Evolutionary conservation across 2,113 vertebrate genomes (phyloP).

Genomic region (Stigmatopora argus): DNA sequence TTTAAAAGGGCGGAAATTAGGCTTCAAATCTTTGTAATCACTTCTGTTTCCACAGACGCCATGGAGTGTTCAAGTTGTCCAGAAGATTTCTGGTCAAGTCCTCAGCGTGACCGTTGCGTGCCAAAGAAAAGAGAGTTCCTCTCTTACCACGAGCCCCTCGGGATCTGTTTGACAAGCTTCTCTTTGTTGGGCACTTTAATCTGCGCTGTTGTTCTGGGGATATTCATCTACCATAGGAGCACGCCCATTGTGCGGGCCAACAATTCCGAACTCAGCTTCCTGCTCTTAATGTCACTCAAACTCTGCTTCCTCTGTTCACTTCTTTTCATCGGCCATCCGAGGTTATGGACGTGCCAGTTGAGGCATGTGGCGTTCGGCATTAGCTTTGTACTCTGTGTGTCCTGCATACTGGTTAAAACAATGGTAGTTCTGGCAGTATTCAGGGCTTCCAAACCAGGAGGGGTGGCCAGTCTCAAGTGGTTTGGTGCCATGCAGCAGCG

Average conservation of each 20-base stretch:
- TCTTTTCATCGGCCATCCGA: slow-evolving; percentile 59
- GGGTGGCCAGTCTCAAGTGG: slow-evolving; percentile 43
- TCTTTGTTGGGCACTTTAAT: slow-evolving; percentile 50
- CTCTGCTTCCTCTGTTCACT: slow-evolving; percentile 68
- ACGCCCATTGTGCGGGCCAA: slow-evolving; percentile 65
- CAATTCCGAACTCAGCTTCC: slow-evolving; percentile 69
- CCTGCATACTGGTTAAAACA: slow-evolving; percentile 62
- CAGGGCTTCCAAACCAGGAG: slow-evolving; percentile 56
- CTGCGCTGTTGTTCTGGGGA: slow-evolving; percentile 40
- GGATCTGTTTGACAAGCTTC: slow-evolving; percentile 45
- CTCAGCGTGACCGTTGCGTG: slow-evolving; percentile 43
- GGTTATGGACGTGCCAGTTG: slow-evolving; percentile 56
- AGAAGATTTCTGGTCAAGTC: slow-evolving; percentile 63
- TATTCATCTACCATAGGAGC: slow-evolving; percentile 42
- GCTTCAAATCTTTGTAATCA: not conserved
- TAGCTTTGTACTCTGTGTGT: slow-evolving; percentile 60
- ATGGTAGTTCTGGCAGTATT: slow-evolving; percentile 65
- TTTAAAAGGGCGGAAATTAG: not conserved
- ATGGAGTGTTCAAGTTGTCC: slow-evolving; percentile 57
- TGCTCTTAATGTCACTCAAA: slow-evolving; percentile 58
- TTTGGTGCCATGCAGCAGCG: slow-evolving; percentile 57
- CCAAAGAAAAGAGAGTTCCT: slow-evolving; percentile 60
- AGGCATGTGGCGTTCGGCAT: slow-evolving; percentile 60
- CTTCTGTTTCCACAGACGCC: slow-evolving; percentile 39
- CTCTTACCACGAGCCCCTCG: slow-evolving; percentile 56